Percentiles rank a stretch among this genome's conserved stretches.
Evolutionary conservation across 2,797 vertebrate species (phyloP).

Genomic region (Sebastes hubbsi): DNA sequence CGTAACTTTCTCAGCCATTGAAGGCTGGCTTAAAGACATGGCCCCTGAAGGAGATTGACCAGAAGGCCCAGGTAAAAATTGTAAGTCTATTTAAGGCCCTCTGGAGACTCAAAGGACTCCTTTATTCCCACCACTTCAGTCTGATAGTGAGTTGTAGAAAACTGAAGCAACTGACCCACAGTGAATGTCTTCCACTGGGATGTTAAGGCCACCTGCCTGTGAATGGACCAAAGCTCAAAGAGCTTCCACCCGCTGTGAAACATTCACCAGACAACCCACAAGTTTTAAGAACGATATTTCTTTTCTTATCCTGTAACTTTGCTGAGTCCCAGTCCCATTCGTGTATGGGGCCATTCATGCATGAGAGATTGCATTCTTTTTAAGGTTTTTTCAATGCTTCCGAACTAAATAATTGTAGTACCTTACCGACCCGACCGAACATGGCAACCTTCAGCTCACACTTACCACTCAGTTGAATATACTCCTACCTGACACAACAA

Average conservation of each 20-base stretch:
- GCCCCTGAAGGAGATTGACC: constrained; percentile 42
- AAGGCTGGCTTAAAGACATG: constrained; percentile 50
- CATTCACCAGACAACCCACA: neutral
- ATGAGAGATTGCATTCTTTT: neutral
- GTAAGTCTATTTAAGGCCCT: constrained; percentile 41
- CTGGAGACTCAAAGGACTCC: constrained; percentile 17
- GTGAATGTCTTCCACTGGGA: constrained; percentile 26
- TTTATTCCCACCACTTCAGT: constrained; percentile 40
- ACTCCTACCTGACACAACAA: too few relatives aligned
- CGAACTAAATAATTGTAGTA: neutral
- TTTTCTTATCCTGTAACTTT: neutral
- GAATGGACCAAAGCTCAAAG: constrained; percentile 22
- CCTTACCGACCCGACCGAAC: neutral
- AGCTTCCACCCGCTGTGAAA: constrained; percentile 9
- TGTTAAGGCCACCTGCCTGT: constrained; percentile 26
- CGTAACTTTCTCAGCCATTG: constrained; percentile 61
- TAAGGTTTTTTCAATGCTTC: neutral
- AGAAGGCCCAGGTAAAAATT: constrained; percentile 52
- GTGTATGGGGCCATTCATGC: neutral
- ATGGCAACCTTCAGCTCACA: neutral
- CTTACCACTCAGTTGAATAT: neutral
- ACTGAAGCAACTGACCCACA: constrained; percentile 33
- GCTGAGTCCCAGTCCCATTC: neutral
- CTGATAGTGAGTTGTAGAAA: constrained; percentile 22
- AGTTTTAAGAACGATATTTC: neutral